Evolutionary conservation across 2,888 invertebrate genomes (phyloP).

Genomic region (Sepioteuthis lessoniana): DNA sequence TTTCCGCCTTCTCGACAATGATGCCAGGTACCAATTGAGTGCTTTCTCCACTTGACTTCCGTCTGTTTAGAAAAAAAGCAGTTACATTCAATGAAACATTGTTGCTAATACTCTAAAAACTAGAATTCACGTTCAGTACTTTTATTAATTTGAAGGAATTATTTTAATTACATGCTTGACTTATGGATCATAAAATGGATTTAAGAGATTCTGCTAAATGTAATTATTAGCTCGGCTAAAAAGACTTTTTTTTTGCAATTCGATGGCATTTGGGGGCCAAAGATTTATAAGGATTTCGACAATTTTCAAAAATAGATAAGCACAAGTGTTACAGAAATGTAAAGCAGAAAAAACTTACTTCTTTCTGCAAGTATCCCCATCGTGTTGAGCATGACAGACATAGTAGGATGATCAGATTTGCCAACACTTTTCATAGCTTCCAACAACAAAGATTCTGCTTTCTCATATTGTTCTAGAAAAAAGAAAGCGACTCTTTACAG

Average conservation of each 20-base stretch:
- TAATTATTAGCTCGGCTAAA: too few species aligned
- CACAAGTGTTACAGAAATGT: not conserved
- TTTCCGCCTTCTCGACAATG: not conserved
- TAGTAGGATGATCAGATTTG: not conserved
- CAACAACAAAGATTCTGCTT: not conserved
- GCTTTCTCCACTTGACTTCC: slow-evolving; percentile 24
- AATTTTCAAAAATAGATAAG: too few species aligned
- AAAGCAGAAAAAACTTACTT: not conserved
- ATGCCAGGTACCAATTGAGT: not conserved
- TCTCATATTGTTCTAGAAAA: not conserved
- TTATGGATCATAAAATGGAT: too few species aligned
- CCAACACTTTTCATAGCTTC: not conserved
- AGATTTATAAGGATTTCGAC: too few species aligned
- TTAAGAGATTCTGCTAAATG: too few species aligned
- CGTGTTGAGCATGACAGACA: not conserved
- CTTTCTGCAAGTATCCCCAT: slow-evolving; percentile 34
- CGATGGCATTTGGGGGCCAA: too few species aligned
- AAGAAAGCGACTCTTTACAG: too few species aligned
- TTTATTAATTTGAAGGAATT: not conserved
- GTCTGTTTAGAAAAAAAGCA: not conserved
- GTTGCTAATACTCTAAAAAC: too few species aligned
- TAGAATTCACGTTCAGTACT: too few species aligned
- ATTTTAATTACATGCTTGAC: not conserved
- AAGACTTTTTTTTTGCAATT: too few species aligned
- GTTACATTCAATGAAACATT: not conserved